Evolutionary conservation across 2,113 vertebrate genomes (phyloP).

Genomic region (Erythrolamprus reginae): DNA sequence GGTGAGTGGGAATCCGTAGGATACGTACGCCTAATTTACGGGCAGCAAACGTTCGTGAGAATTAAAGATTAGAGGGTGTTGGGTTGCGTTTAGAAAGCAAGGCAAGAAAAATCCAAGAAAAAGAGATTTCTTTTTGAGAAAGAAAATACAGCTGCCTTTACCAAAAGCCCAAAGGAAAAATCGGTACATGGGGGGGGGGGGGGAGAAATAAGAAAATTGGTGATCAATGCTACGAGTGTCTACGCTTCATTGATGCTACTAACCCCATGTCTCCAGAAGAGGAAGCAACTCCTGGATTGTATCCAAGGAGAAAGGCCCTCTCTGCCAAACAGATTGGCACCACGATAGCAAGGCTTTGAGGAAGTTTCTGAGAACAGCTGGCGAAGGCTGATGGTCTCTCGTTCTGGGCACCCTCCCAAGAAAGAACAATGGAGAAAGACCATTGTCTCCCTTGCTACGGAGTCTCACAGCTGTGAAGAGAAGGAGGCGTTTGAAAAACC

Average conservation of each 20-base stretch:
- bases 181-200: background rate
- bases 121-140: background rate
- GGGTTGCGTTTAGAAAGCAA: background rate
- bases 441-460: background rate
- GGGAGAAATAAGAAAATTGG: no score
- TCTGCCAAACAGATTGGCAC: background rate
- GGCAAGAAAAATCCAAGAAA: background rate
- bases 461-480: background rate
- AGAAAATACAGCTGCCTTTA: background rate
- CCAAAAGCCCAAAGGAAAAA: background rate
- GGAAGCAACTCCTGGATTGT: background rate
- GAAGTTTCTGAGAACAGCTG: background rate
- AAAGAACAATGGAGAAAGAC: background rate
- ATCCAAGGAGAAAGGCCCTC: background rate
- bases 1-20: background rate
- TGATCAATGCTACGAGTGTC: background rate
- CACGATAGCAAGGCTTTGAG: background rate
- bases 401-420: background rate
- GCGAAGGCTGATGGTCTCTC: background rate
- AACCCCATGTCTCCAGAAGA: background rate
- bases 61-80: background rate
- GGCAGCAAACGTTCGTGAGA: background rate
- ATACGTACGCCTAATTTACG: background rate
- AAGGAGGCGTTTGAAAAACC: background rate
- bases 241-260: background rate